Evolutionary conservation across 2,888 invertebrate genomes (phyloP).

Genomic region (Sesia apiformis): DNA sequence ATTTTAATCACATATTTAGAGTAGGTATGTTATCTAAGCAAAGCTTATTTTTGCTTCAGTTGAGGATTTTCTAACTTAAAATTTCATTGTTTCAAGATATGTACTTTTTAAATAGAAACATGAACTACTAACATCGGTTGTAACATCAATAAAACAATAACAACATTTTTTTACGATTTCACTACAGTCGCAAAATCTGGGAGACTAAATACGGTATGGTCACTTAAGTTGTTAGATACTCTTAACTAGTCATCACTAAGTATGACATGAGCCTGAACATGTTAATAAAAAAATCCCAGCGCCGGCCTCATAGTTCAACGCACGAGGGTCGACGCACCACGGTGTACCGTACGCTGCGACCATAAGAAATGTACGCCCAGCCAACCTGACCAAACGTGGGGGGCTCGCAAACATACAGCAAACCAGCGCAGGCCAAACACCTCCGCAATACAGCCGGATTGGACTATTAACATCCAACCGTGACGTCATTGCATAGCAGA

Average conservation of each 20-base stretch:
- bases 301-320: conserved; percentile 61
- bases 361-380: conserved; percentile 59
- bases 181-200: no score
- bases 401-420: conserved; percentile 27
- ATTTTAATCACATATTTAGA: no score
- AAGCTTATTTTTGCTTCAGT: no score
- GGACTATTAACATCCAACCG: conserved; percentile 34
- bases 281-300: conserved; percentile 46
- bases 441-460: conserved; percentile 37
- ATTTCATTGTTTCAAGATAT: no score
- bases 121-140: no score
- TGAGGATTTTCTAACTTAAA: no score
- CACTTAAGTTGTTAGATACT: not conserved
- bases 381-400: conserved; percentile 46
- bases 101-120: no score
- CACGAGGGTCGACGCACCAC: conserved; percentile 60
- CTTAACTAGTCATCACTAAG: conserved; percentile 3
- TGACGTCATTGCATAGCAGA: conserved; percentile 61
- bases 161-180: no score
- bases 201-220: not conserved
- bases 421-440: conserved; percentile 35
- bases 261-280: conserved; percentile 15
- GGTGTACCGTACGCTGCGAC: conserved; percentile 56
- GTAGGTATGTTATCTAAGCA: no score
- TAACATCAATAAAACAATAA: no score